Evolutionary conservation across 1,140 invertebrate genomes (phyloP), one percentile per base, ranked within the genome.

Genomic region (Drosophila ficusphila): DNA sequence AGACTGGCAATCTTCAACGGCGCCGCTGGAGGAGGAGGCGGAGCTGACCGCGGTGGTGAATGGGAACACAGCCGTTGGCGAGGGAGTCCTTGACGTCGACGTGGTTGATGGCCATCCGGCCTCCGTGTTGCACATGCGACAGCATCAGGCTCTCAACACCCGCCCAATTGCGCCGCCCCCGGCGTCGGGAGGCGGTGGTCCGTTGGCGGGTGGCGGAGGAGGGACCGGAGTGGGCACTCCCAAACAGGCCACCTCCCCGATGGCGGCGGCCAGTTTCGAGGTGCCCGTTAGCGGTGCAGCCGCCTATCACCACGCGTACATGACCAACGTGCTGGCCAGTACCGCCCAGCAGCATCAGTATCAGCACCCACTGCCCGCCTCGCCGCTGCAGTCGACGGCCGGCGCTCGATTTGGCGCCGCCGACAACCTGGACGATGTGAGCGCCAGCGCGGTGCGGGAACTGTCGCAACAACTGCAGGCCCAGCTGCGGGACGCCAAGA

Each of bases 401-500:
- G 58, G 52, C 0, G 68, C 76, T 9, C 76, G 81, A n/a, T 72
- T 82, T 9, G 76, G 79, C 1, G 69, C 75, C 38, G 71, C 62
- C 31, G 79, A 79, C 41, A 86, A 76, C 39, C 69, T 81, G 65
- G 79, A 90, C 60, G 89, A 91, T 56, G 71, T 90, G 6, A 88
- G 76, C 42, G 77, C 85, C 34, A 70, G 89, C 34, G 90, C 92
- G 9, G 90, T 93, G 54, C 79, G 86, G 68, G 93, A 94, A 7
- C 90, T 97, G 73, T 94, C 95, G 18, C 93, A 94, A 71, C 92
- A 95, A 48, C 92, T 97, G 38, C 96, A 97, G 92, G 92, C 94
- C 42, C 95, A 96, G 83, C 91, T 97, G 51, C 91, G 96, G 31
- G 94, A 94, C 29, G 96, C 96, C 2, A 97, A 97, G 86, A 94